Evolutionary conservation across 2,888 invertebrate species (phyloP), one percentile per base, ranked within the genome.

Genomic region (Euphydryas editha): DNA sequence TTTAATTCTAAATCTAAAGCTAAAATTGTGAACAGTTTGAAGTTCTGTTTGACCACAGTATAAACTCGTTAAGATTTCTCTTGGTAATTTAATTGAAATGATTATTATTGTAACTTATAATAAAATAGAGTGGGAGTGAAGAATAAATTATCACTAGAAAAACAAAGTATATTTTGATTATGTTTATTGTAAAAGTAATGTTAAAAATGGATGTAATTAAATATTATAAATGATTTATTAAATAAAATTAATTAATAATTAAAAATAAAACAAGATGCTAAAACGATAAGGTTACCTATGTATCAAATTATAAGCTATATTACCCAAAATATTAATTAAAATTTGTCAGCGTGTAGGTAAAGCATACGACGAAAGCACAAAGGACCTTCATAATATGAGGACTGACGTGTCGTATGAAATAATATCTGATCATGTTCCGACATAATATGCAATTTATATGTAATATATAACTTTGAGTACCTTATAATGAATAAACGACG

Each of bases 1-100:
- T 58, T 49, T 57, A 30, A 57, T 62, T 62, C 54, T 44, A 68
- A 69, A 68, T 64, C 51, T 57, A 55, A 37, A 56, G 60, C 64
- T 68, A 59, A 61, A 69, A 67, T 68, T 67, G 62, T 69, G 67
- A 65, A 47, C 51, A 57, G 73, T 67, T 71, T 73, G 73, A 73
- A 69, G 58, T 68, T 73, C 62, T 69, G 62, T 72, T 72, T 66
- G 71, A 72, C 70, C 73, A 75, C 73, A 73, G 64, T 71, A 36
- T 42, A 60, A 62, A 60, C 69, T 69, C 69, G 71, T 71, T 73
- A 66, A 62, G 75, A 75, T 63, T 70, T 74, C 72, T 72, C 67
- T 67, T 72, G 70, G 72, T 72, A 73, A 73, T 76, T 77, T 73
- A 72, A 67, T 65, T 60, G 73, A 69, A 70, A 73, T 74, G 73